phyloP scores from a whole-genome alignment of 2,113 vertebrate species.

The Pipra filicauda region DNA sequence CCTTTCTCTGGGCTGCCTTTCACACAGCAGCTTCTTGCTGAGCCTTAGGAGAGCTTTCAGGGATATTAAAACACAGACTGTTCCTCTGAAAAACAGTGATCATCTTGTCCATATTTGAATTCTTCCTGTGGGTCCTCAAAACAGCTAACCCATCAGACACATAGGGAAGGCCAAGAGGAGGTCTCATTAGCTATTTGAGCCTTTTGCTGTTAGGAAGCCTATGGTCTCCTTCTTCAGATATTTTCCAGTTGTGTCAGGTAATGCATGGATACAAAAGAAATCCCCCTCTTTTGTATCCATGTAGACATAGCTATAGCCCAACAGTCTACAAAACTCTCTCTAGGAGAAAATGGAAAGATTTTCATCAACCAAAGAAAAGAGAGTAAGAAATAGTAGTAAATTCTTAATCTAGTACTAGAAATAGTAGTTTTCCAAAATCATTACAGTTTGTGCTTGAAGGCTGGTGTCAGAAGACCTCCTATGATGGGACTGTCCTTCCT shows the following conservation, averaged over 20 bases:
- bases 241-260: background rate
- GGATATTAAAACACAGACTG: background rate
- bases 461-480: background rate
- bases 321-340: background rate
- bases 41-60: background rate
- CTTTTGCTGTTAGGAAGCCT: background rate
- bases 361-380: background rate
- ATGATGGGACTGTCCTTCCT: fast-evolving
- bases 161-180: background rate
- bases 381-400: background rate
- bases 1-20: background rate
- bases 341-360: background rate
- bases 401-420: background rate
- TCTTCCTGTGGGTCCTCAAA: background rate
- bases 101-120: background rate
- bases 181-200: background rate
- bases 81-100: background rate
- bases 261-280: fast-evolving
- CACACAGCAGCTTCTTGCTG: background rate
- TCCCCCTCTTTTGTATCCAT: background rate
- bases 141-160: background rate
- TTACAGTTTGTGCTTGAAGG: background rate
- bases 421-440: background rate
- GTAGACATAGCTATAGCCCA: background rate
- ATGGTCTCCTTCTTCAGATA: background rate